These are phyloP conservation scores for Onychostruthus taczanowskii DNA, from an alignment of 2,113 vertebrate genomes.

Conservation along the genomic window DNA sequence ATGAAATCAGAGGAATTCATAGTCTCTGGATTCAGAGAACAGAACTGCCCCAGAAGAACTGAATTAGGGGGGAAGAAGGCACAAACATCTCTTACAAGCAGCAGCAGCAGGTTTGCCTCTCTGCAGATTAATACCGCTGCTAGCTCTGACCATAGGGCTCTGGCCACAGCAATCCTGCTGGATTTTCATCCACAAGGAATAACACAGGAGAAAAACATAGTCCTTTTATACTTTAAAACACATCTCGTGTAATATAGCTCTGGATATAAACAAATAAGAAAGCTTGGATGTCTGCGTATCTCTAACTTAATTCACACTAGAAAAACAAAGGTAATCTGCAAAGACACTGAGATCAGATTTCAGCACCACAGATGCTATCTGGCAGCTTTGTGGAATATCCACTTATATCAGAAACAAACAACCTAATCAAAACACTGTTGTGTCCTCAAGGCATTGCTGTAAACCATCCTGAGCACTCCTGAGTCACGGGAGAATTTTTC, in stretches of 20 bases:
- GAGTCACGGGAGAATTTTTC: neutral
- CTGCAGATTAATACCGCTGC: neutral
- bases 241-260: neutral
- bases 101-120: neutral
- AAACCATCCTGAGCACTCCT: neutral
- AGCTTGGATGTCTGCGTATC: neutral
- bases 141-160: neutral
- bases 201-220: neutral
- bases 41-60: neutral
- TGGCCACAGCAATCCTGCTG: neutral
- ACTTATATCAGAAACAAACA: neutral
- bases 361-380: neutral
- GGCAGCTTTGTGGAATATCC: neutral
- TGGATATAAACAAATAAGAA: neutral
- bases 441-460: neutral
- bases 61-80: neutral
- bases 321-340: neutral
- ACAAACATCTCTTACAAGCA: neutral
- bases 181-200: neutral
- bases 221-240: neutral
- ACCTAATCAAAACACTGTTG: neutral
- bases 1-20: rapidly evolving
- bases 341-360: neutral
- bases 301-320: neutral
- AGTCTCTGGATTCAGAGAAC: neutral